Evolutionary conservation across 2,797 vertebrate genomes (phyloP), one percentile per base, ranked within the genome.

Genomic region (Ceryle rudis): DNA sequence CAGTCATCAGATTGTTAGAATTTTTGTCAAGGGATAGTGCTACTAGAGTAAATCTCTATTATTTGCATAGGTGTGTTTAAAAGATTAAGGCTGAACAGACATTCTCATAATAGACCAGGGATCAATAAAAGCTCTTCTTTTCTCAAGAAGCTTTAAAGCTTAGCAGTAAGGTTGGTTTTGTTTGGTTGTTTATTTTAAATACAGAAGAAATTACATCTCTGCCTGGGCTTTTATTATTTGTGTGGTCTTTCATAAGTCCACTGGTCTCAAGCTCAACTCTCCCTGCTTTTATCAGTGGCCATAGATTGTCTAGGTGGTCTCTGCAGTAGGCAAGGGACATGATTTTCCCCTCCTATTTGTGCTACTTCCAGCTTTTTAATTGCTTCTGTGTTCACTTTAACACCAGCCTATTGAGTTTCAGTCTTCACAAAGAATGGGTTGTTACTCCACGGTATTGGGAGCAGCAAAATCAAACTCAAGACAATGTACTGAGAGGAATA

Each of bases 21-120:
- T 52, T 89, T 87, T 72, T 81, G 49, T 78, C 4, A 3, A 61
- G 73, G 37, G 22, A 67, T 35, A 81, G 42, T 2, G 1, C 47
- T 69, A 33, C 35, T 26, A 37, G 23, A 90, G 55, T 60, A 90
- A 95, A 93, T 86, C 39, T 91, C 49, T 87, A 25, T 82, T 92
- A 92, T 95, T 94, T 95, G 62, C 67, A 90, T 84, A 92, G 81
- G 42, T 72, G 66, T 90, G 42, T 96, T 97, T 95, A 91, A 96
- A 93, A 95, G 89, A 92, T 93, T 94, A 94, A 83, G 62, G 46
- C 66, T 90, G 80, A 93, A 86, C 70, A 89, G 90, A 79, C 82
- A 89, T 94, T 86, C 89, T 88, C 26, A 64, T 85, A 96, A 93
- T 89, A 89, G 86, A 71, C 33, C 22, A n/a, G 67, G 71, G 88